Evolutionary conservation across 2,888 invertebrate genomes (phyloP), one percentile per base, ranked within the genome.

Genomic region (Eremobia ochroleuca): DNA sequence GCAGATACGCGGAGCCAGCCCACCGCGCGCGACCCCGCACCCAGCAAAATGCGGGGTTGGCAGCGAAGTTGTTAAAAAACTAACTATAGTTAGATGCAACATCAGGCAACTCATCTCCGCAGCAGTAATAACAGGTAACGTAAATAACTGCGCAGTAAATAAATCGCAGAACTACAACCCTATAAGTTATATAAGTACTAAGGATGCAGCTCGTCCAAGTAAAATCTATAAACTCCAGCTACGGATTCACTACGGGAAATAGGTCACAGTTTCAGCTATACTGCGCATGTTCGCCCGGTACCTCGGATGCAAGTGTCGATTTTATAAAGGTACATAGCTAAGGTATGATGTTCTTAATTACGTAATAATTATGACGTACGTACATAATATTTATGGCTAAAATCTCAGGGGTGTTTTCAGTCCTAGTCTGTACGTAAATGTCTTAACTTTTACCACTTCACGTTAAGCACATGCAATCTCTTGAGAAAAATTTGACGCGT

Each of bases 261-360:
- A 67, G 79, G 83, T 83, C 83, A 49, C 61, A 34, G 40, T 79
- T 70, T 59, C 11, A 68, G 40, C 65, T 28, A 37, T 55, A 83
- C 52, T 83, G 83, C 81, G 83, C 81, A 79, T 68, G 83, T 68
- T 77, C 68, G 58, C n/a, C 40, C 49, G 78, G 67, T 58, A 64
- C 58, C 25, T 58, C 15, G 4, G 28, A 59, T 68, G 81, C 80
- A 73, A 18, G 43, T 59, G 28, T 46, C 15, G 58, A 68, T 68
- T 77, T 28, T 28, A 43, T n/a, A 34, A 58, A 77, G 25, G 40
- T 77, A 64, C 13, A 37, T 59, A 68, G 25, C 62, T 55, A 31
- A 8, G 28, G 40, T 76, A 25, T n/a, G 18, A 15, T n/a, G 15
- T 55, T 55, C 25, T 34, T 70, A 64, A 70, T 75, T 49, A 59